phyloP scores from a whole-genome alignment of 2,797 vertebrate species.

The Pachyuromys duprasi region DNA sequence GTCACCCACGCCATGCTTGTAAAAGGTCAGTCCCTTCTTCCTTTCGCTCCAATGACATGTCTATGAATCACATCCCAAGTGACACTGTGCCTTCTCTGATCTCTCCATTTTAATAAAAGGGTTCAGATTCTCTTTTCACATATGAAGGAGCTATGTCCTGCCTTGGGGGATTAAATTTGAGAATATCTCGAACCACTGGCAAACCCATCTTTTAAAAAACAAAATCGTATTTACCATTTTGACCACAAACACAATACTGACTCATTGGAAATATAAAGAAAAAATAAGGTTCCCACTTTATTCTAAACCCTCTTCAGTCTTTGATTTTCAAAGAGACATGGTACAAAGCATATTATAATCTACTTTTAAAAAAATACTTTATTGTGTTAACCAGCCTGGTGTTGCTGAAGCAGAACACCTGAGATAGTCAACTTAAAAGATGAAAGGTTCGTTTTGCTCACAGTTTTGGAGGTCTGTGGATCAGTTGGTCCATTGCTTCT shows the following conservation, averaged over 20 bases:
- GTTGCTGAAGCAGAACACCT: not conserved
- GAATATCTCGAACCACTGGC: not conserved
- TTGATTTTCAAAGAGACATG: conserved; percentile 35
- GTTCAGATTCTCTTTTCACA: not conserved
- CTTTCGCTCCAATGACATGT: not conserved
- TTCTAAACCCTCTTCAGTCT: not conserved
- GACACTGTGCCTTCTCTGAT: not conserved
- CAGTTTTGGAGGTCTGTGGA: not conserved
- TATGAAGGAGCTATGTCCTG: not conserved
- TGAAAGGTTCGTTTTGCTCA: not conserved
- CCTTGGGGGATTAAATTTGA: not conserved
- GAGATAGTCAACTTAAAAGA: not conserved
- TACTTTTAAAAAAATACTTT: not conserved
- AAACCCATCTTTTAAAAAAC: not conserved
- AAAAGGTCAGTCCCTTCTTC: not conserved
- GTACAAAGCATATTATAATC: conserved; percentile 35
- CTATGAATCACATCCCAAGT: not conserved
- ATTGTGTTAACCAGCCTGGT: not conserved
- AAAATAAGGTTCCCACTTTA: not conserved
- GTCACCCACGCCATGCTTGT: not conserved
- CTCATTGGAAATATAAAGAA: not conserved
- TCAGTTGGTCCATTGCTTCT: not conserved
- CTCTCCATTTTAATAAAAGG: not conserved
- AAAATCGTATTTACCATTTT: not conserved
- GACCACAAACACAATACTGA: not conserved